phyloP scores from a whole-genome alignment of 2,113 vertebrate genomes.

The Gambusia holbrooki region DNA sequence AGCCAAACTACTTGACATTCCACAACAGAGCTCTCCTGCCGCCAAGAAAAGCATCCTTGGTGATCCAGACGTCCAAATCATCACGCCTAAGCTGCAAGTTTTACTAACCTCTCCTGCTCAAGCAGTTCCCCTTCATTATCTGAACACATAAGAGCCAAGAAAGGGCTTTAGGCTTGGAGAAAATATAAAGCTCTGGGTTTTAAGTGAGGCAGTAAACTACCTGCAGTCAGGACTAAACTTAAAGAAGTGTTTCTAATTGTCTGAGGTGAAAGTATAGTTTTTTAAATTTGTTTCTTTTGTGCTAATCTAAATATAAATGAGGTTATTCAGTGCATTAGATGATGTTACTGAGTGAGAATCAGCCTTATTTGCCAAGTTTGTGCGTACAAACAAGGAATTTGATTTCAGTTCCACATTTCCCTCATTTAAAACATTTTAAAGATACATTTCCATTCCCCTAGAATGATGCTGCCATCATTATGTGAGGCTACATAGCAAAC shows the following conservation, averaged over 20 bases:
- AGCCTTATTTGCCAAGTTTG: too few species aligned
- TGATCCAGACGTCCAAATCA: conserved; percentile 33
- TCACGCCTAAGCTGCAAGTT: conserved; percentile 35
- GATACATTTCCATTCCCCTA: too few species aligned
- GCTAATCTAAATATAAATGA: background rate
- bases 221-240: conserved; percentile 7
- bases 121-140: conserved; percentile 33
- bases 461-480: background rate
- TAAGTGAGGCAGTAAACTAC: background rate
- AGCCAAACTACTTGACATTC: conserved; percentile 72
- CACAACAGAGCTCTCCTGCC: conserved; percentile 51
- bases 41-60: conserved; percentile 42
- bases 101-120: conserved; percentile 29
- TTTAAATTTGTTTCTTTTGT: too few species aligned
- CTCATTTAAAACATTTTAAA: too few species aligned
- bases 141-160: conserved; percentile 30
- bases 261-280: conserved; percentile 16
- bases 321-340: background rate
- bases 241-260: background rate
- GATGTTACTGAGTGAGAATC: too few species aligned
- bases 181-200: conserved; percentile 26
- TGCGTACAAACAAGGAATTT: too few species aligned
- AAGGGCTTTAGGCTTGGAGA: conserved; percentile 10
- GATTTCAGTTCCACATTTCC: too few species aligned
- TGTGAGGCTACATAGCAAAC: too few species aligned